Conservation (phyloP, 2,888 invertebrate genomes). For the Cephus pulcher region DNA sequence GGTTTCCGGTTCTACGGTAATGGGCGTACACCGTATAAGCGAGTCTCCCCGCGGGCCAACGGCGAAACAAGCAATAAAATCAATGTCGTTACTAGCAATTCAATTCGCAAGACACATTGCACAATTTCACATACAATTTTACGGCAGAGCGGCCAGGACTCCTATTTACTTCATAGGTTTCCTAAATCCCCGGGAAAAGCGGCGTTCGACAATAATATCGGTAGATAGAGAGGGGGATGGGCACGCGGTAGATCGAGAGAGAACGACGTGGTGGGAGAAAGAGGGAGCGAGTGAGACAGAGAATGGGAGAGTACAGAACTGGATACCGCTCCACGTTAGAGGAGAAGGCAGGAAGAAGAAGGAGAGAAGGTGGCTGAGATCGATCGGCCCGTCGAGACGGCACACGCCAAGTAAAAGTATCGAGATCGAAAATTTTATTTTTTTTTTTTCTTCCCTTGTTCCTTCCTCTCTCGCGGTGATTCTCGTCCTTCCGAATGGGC, state of each 20-base stretch:
- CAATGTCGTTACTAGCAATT: conserved; percentile 67
- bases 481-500: too few relatives aligned
- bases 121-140: conserved; percentile 67
- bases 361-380: too few relatives aligned
- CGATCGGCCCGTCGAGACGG: too few relatives aligned
- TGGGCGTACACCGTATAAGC: conserved; percentile 15
- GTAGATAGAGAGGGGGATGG: not conserved
- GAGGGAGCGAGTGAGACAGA: not conserved
- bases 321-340: too few relatives aligned
- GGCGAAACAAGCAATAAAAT: conserved; percentile 66
- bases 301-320: not conserved
- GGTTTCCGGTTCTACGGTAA: not conserved
- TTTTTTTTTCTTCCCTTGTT: too few relatives aligned
- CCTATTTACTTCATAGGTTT: conserved; percentile 63
- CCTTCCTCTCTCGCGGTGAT: too few relatives aligned
- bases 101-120: conserved; percentile 67
- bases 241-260: not conserved
- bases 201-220: conserved; percentile 24
- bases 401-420: too few relatives aligned
- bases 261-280: conserved; percentile 9
- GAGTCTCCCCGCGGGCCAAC: conserved; percentile 12
- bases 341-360: too few relatives aligned
- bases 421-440: too few relatives aligned
- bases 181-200: conserved; percentile 51
- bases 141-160: conserved; percentile 65